Evolutionary conservation across 2,888 invertebrate genomes (phyloP).

Genomic region (Cephus rjabovi): DNA sequence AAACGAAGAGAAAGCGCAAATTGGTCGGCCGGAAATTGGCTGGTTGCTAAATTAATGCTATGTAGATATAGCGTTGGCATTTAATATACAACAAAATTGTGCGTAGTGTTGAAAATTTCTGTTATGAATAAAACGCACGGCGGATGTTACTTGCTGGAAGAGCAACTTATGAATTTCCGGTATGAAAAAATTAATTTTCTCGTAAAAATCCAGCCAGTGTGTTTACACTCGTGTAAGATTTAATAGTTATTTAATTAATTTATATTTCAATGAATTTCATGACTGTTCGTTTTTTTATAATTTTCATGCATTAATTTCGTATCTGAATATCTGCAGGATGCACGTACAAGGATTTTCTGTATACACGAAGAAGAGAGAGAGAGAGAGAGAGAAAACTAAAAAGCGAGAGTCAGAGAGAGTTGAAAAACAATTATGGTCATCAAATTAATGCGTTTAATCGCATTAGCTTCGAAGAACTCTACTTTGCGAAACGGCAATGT

Average conservation of each 20-base stretch:
- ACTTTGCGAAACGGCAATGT: slow-evolving; percentile 12
- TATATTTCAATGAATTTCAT: neutral
- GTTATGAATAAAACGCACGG: neutral
- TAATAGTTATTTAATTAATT: neutral
- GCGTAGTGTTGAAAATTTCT: neutral
- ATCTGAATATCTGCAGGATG: neutral
- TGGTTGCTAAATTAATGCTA: neutral
- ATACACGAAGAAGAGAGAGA: neutral
- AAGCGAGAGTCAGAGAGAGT: neutral
- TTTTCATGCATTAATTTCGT: neutral
- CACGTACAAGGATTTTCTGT: neutral
- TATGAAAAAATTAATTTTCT: neutral
- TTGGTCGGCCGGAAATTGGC: neutral
- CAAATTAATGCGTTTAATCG: slow-evolving; percentile 28
- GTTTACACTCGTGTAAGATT: neutral
- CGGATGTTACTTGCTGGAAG: neutral
- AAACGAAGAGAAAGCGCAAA: neutral
- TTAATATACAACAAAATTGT: neutral
- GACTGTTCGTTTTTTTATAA: neutral
- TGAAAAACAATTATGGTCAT: slow-evolving; percentile 11
- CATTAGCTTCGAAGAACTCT: slow-evolving; percentile 16
- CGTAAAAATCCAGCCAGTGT: neutral
- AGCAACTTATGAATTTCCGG: neutral
- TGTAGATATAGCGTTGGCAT: neutral
- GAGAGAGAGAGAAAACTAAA: neutral